Evolutionary conservation across 2,888 invertebrate species (phyloP).

Genomic region (Lordiphosa andalusiaca): DNA sequence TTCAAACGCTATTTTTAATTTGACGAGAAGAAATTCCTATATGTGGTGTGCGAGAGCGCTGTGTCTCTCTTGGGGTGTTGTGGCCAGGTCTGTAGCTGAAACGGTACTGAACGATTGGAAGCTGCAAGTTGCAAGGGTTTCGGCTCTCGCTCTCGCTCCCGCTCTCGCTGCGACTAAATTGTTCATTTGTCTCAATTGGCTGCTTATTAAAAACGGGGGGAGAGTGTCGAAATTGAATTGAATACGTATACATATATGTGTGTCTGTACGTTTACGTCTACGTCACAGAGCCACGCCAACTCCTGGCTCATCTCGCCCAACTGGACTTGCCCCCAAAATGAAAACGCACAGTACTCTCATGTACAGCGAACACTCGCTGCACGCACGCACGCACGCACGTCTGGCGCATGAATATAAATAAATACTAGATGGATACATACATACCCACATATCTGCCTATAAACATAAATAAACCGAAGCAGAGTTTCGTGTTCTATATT

Average conservation of each 20-base stretch:
- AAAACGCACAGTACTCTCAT: constrained; percentile 17
- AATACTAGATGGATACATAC: constrained; percentile 20
- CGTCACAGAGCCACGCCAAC: constrained; percentile 11
- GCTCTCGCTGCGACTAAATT: constrained; percentile 29
- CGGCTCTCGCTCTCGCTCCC: background rate
- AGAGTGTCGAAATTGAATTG: constrained; percentile 9
- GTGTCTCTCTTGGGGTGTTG: background rate
- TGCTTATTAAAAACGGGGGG: constrained; percentile 33
- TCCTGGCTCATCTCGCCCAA: background rate
- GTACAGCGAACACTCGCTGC: background rate
- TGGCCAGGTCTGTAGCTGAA: background rate
- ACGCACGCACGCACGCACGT: constrained; percentile 8
- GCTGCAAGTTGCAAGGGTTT: constrained; percentile 1
- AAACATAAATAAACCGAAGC: constrained; percentile 42
- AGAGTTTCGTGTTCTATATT: constrained; percentile 23
- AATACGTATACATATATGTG: too few species aligned
- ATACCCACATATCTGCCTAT: constrained; percentile 20
- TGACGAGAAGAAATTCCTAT: too few species aligned
- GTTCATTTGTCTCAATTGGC: constrained; percentile 37
- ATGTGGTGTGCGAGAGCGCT: too few species aligned
- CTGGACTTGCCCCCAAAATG: constrained; percentile 40
- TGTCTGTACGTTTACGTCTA: too few species aligned
- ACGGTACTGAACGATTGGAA: background rate
- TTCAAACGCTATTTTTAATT: constrained; percentile 7
- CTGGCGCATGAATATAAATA: constrained; percentile 23